phyloP scores from a whole-genome alignment of 1,140 invertebrate genomes.

The Solenopsis fugax region DNA sequence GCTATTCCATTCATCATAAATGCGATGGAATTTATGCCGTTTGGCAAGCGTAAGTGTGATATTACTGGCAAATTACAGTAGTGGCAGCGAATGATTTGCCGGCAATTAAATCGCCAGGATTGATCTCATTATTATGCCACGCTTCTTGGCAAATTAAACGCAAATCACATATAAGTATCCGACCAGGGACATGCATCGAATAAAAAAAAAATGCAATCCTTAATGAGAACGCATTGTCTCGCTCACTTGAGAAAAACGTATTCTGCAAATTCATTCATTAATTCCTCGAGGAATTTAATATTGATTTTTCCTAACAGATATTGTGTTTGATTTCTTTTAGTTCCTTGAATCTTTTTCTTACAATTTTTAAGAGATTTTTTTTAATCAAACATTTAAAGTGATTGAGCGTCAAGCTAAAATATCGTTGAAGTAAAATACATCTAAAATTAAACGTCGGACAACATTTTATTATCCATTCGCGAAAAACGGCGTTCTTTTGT shows the following conservation, averaged over 20 bases:
- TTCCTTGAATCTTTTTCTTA: background rate
- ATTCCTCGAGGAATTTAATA: background rate
- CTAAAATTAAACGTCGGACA: background rate
- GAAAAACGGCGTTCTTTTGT: background rate
- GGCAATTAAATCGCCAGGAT: constrained; percentile 7
- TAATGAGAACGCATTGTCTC: background rate
- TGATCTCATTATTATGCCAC: constrained; percentile 27
- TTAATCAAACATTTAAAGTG: background rate
- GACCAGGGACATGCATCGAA: background rate
- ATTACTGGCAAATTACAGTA: background rate
- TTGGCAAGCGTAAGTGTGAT: background rate
- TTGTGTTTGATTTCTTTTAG: background rate
- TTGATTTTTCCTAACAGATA: background rate
- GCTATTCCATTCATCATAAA: constrained; percentile 12
- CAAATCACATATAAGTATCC: background rate
- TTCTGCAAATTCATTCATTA: background rate
- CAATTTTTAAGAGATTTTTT: background rate
- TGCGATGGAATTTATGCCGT: background rate
- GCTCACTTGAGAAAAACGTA: background rate
- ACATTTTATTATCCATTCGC: background rate
- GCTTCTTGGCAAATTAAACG: background rate
- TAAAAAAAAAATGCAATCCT: background rate
- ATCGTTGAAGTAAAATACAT: background rate
- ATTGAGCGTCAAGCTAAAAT: background rate
- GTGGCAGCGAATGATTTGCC: background rate